phyloP scores from a whole-genome alignment of 2,888 invertebrate species.

The Plebejus melissa region DNA sequence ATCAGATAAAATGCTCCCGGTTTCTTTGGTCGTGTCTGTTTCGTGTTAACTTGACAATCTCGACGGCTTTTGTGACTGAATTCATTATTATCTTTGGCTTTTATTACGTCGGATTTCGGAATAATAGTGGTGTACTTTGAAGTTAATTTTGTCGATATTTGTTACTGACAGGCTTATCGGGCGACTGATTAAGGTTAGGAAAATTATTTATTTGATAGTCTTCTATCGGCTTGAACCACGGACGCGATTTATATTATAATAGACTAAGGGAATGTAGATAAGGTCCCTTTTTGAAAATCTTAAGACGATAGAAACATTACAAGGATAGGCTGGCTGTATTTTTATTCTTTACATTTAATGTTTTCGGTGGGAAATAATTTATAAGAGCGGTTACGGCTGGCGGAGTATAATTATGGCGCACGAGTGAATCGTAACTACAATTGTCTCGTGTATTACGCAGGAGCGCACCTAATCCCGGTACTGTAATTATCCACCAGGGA shows the following conservation, averaged over 20 bases:
- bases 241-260: not conserved
- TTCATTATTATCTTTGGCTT: not conserved
- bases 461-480: not conserved
- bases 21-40: not conserved
- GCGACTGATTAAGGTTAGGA: not conserved
- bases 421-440: not conserved
- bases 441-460: not conserved
- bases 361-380: not conserved
- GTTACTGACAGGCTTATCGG: not conserved
- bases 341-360: too few relatives aligned
- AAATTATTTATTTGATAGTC: not conserved
- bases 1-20: not conserved
- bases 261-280: too few relatives aligned
- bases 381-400: not conserved
- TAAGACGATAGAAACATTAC: too few relatives aligned
- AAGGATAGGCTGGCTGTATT: not conserved
- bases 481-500: not conserved
- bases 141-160: not conserved
- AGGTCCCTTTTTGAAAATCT: too few relatives aligned
- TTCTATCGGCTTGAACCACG: not conserved
- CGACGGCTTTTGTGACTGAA: constrained; percentile 3
- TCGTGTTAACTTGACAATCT: constrained; percentile 1
- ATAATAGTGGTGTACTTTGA: not conserved
- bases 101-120: not conserved
- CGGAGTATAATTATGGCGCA: not conserved